Conservation (phyloP, 2,113 vertebrate species). For the Hippolais icterina region DNA sequence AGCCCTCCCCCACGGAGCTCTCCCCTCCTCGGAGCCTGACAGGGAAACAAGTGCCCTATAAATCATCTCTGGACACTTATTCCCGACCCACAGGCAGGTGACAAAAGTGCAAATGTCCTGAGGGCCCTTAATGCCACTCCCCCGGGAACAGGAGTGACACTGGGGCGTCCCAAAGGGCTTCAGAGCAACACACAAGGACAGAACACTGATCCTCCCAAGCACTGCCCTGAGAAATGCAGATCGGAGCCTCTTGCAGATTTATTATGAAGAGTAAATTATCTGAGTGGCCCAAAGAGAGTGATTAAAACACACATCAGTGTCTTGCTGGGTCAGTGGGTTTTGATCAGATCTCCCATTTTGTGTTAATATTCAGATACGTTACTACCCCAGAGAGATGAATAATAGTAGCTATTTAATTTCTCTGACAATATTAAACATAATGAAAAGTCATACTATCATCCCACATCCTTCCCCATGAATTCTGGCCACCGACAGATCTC, state of each 20-base stretch:
- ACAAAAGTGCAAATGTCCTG: not conserved
- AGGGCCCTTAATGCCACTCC: not conserved
- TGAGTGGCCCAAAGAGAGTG: not conserved
- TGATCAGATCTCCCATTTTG: constrained; percentile 24
- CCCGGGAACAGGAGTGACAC: not conserved
- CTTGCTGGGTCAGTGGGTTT: constrained; percentile 37
- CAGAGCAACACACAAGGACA: not conserved
- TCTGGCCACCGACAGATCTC: constrained; percentile 31
- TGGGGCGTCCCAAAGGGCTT: not conserved
- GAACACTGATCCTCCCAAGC: not conserved
- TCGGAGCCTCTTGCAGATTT: not conserved
- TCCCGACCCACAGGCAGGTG: not conserved
- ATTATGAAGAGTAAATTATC: not conserved
- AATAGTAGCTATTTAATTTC: constrained; percentile 38
- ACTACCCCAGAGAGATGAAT: constrained; percentile 22
- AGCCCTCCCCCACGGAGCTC: not conserved
- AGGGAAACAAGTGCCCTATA: not conserved
- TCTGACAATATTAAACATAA: constrained; percentile 59
- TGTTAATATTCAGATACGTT: constrained; percentile 25
- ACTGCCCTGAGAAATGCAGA: not conserved
- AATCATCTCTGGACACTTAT: not conserved
- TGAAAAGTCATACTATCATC: constrained; percentile 21
- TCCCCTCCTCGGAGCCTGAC: not conserved
- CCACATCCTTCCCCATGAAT: constrained; percentile 37
- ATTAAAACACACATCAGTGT: constrained; percentile 1